Evolutionary conservation across 2,113 vertebrate species (phyloP).

Genomic region (Suricata suricatta): DNA sequence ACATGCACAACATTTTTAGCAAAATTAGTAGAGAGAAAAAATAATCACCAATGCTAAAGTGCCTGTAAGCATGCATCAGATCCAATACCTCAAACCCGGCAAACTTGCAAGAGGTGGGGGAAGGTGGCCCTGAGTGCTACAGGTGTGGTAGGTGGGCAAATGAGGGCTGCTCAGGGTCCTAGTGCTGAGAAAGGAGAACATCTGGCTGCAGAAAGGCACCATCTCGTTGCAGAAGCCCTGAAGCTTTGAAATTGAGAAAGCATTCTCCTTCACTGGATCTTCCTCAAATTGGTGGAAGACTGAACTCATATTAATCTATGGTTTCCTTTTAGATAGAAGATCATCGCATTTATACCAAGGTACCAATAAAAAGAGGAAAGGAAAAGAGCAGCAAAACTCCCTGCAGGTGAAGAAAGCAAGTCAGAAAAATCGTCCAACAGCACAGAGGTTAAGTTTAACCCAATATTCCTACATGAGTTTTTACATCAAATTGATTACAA

Average conservation of each 20-base stretch:
- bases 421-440: neutral
- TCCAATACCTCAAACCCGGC: neutral
- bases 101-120: neutral
- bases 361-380: neutral
- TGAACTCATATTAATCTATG: neutral
- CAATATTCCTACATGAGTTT: neutral
- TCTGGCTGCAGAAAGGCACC: neutral
- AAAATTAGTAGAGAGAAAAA: neutral
- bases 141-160: no score
- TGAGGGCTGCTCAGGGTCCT: neutral
- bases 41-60: neutral
- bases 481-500: neutral
- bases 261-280: neutral
- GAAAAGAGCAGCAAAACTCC: neutral
- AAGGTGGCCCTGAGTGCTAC: neutral
- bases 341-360: neutral
- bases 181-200: neutral
- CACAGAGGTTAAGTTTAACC: neutral
- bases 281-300: neutral
- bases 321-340: constrained; percentile 12
- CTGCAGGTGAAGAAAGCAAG: neutral
- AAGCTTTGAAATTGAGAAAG: neutral
- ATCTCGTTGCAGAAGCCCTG: neutral
- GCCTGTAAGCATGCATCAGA: neutral
- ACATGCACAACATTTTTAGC: neutral